phyloP scores from a whole-genome alignment of 2,888 invertebrate species.

The Cryptocephalus primarius region DNA sequence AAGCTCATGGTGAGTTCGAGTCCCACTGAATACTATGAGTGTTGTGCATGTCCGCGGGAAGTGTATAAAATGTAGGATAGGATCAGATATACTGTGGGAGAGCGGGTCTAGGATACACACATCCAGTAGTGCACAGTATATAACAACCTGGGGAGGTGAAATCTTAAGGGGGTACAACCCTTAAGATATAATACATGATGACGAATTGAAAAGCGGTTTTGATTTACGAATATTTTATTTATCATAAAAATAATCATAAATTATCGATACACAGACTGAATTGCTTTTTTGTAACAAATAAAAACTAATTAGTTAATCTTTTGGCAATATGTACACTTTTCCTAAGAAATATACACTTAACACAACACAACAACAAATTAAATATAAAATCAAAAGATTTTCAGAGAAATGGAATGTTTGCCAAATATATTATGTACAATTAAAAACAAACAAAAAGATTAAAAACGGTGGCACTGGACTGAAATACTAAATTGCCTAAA shows the following conservation, averaged over 20 bases:
- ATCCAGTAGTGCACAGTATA: too few relatives aligned
- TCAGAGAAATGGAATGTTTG: constrained; percentile 30
- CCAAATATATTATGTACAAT: constrained; percentile 11
- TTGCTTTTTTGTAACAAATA: constrained; percentile 32
- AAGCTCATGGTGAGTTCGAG: too few relatives aligned
- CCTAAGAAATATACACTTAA: constrained; percentile 31
- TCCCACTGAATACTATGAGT: too few relatives aligned
- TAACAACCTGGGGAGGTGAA: too few relatives aligned
- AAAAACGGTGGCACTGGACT: constrained; percentile 20
- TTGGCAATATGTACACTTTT: constrained; percentile 37
- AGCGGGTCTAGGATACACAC: too few relatives aligned
- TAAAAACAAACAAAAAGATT: constrained; percentile 16
- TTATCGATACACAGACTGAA: constrained; percentile 36
- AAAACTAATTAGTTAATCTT: constrained; percentile 32
- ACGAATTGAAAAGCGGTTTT: neutral
- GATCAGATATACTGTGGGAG: too few relatives aligned
- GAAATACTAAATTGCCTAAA: constrained; percentile 12
- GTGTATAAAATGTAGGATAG: too few relatives aligned
- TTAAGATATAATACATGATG: too few relatives aligned
- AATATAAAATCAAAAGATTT: constrained; percentile 25
- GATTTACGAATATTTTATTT: constrained; percentile 35
- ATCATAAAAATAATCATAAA: constrained; percentile 39
- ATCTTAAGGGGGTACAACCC: too few relatives aligned
- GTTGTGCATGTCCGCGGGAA: too few relatives aligned
- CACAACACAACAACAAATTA: constrained; percentile 34